Percentiles rank a stretch among this genome's conserved stretches.
Conservation (phyloP, 2,113 vertebrate species). For the Aepyceros melampus region DNA sequence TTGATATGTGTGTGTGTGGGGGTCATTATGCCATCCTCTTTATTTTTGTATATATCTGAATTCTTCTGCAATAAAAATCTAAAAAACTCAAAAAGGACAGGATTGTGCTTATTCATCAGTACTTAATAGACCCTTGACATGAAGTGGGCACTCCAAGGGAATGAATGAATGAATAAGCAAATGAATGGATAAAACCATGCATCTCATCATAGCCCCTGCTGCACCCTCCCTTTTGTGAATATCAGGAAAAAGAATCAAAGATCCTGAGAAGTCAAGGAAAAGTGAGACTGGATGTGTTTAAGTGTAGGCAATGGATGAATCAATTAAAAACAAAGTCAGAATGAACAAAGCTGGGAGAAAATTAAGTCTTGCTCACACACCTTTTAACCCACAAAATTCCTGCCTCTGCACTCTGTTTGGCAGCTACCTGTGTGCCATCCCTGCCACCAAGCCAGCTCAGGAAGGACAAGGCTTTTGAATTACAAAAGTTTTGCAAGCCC, state of each 20-base stretch:
- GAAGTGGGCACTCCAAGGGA: background rate
- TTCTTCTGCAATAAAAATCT: background rate
- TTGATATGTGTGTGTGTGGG: fast-evolving
- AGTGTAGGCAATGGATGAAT: background rate
- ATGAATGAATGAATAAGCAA: background rate
- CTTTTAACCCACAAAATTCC: background rate
- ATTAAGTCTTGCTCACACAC: background rate
- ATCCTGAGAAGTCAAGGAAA: background rate
- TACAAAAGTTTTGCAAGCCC: background rate
- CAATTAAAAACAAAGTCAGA: background rate
- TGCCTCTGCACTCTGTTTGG: background rate
- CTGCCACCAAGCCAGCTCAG: background rate
- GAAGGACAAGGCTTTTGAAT: background rate
- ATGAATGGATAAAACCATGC: background rate
- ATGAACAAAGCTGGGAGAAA: background rate
- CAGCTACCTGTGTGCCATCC: background rate
- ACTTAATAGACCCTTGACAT: background rate
- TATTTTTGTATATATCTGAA: background rate
- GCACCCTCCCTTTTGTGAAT: background rate
- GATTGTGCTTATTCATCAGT: background rate
- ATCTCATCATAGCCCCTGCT: background rate
- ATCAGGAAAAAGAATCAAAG: background rate
- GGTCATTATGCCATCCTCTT: background rate
- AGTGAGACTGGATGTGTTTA: background rate
- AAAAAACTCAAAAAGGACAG: background rate